Evolutionary conservation across 1,140 invertebrate genomes (phyloP), one percentile per base, ranked within the genome.

Genomic region (Spodoptera litura): DNA sequence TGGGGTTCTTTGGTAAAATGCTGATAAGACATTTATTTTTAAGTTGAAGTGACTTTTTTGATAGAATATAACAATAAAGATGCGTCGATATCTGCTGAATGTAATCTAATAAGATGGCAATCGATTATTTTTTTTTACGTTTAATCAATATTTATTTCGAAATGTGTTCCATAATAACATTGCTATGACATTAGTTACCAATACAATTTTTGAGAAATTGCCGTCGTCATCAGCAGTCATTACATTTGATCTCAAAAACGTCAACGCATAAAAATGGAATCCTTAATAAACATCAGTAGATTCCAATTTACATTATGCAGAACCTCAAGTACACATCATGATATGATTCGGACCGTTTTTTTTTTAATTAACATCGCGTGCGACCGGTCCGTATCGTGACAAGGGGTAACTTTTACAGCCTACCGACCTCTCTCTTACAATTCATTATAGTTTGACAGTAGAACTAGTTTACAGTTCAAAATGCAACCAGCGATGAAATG

Each of bases 361-460:
- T 75, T 75, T 75, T 75, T 75, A 75, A 75, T 75, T 75, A 75
- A 75, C 49, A 52, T 75, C 73, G 73, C 73, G 73, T 75, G 73
- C 31, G 73, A n/a, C 73, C 2, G 25, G 73, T 59, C 73, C 73
- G 49, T 75, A 25, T 75, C 73, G 73, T 75, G 73, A 75, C 73
- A 64, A 75, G 73, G 72, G 73, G 73, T 75, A 75, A 75, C 73
- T 75, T 66, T 75, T 75, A 75, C 73, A 53, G 59, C 73, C 73
- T 64, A 75, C 73, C 38, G 73, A 59, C 44, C 64, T 75, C 73
- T 75, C 73, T 73, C 55, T 13, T 75, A 75, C 73, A 64, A 62
- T 75, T 75, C 73, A 61, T 75, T 62, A 75, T 75, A 53, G 59
- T 75, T 75, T 75, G 73, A 75, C 73, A 75, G 20, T 75, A 59